Evolutionary conservation across 1,140 invertebrate species (phyloP), one percentile per base, ranked within the genome.

Genomic region (Doryteuthis pealeii): DNA sequence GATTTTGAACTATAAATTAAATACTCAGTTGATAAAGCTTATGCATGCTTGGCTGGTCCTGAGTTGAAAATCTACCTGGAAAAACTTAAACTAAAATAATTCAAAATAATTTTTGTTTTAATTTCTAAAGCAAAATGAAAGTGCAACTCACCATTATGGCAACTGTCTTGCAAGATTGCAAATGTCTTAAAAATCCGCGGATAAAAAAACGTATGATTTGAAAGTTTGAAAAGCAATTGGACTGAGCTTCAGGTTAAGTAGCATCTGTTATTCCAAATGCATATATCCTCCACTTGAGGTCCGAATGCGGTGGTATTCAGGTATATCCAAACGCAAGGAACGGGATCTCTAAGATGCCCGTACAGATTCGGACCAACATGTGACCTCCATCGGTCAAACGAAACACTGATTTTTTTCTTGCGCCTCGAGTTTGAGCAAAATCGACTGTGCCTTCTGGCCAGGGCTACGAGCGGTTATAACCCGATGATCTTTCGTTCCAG

Each of bases 251-350:
- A 15, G 77, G 49, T 58, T 78, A 65, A 67, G 80, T 68, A 10
- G 80, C 78, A 49, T 80, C 72, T 58, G 79, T 74, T 15, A 83
- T 75, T 10, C 81, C 81, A 72, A 83, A 81, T 18, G 77, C 77
- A 71, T 75, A 83, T 15, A 83, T 77, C 69, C n/a, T 83, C 80
- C 18, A 83, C 72, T 74, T 83, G 81, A 28, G 81, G 81, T 58
- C 81, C 81, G 33, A 65, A 35, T 28, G 18, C 26, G 6, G 70
- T 70, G n/a, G 45, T 62, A 69, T 77, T 73, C 81, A 83, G 8
- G 45, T 43, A n/a, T 2, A 30, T 78, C 68, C 81, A 80, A 83
- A 4, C 67, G 30, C 0, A 81, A 75, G 15, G 78, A 81, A n/a
- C 81, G 73, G 73, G n/a, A 83, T 77, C 30, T 83, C 78, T 18